Percentiles rank a stretch among this genome's conserved stretches.
Evolutionary conservation across 2,797 vertebrate species (phyloP).

Genomic region (Onychomys arenicola): DNA sequence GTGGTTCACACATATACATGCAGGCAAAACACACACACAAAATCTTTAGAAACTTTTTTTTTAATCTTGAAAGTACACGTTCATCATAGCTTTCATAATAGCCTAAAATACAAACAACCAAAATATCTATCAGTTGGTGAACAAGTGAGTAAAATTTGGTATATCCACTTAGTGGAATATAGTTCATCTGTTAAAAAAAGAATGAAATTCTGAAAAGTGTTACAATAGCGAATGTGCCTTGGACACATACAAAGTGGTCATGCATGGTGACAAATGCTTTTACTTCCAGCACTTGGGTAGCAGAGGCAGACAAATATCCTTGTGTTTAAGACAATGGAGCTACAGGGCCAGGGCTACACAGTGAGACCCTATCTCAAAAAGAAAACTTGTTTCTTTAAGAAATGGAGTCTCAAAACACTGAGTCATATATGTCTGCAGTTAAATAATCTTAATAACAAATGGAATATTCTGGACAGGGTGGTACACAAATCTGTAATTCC

Average conservation of each 20-base stretch:
- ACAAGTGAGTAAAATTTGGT: constrained; percentile 1
- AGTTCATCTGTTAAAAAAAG: background rate
- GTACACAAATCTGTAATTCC: background rate
- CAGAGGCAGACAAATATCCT: background rate
- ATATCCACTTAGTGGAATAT: background rate
- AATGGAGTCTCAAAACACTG: constrained; percentile 15
- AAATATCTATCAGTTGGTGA: background rate
- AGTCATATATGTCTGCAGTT: background rate
- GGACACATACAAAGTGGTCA: constrained; percentile 2
- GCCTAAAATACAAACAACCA: background rate
- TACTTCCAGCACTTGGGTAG: background rate
- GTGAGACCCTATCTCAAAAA: no score
- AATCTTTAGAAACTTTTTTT: background rate
- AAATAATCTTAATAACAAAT: constrained; percentile 39
- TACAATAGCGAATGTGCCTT: background rate
- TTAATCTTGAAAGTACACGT: background rate
- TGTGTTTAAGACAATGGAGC: background rate
- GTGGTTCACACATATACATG: background rate
- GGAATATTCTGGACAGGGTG: background rate
- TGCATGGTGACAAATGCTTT: background rate
- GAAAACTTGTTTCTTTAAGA: background rate
- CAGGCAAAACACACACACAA: background rate
- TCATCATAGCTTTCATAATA: constrained; percentile 12
- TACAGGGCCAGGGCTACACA: background rate
- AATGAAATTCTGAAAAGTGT: background rate